A percentile compares a stretch with the other conserved stretches of the same genome.
Conservation (phyloP, 1,140 invertebrate genomes). For the Anadara kagoshimensis region DNA sequence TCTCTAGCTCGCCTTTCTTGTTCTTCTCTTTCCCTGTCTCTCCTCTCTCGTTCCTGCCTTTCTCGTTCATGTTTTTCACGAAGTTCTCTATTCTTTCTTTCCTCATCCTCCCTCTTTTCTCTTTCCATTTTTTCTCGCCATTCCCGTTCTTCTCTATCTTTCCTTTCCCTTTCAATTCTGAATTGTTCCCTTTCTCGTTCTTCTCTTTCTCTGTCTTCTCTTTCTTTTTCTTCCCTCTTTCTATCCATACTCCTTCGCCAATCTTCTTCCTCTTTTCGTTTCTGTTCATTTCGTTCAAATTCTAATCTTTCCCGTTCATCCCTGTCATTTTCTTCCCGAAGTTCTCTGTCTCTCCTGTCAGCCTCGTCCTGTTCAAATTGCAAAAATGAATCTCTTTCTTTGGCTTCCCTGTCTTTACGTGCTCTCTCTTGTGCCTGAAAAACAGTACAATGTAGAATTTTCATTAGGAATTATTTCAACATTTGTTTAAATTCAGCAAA, state of each 20-base stretch:
- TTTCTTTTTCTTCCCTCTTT: constrained; percentile 20
- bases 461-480: too few relatives aligned
- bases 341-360: not conserved
- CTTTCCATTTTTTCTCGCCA: constrained; percentile 24
- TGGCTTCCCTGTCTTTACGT: too few relatives aligned
- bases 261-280: too few relatives aligned
- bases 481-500: too few relatives aligned
- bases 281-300: too few relatives aligned
- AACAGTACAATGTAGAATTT: too few relatives aligned
- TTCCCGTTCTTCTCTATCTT: constrained; percentile 29
- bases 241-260: too few relatives aligned
- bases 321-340: constrained; percentile 23
- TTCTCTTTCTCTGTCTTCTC: constrained; percentile 33
- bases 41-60: constrained; percentile 24
- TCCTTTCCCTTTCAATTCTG: constrained; percentile 27
- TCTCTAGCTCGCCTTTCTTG: constrained; percentile 36
- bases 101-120: too few relatives aligned
- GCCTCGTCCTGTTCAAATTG: too few relatives aligned
- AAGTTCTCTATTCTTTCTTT: too few relatives aligned
- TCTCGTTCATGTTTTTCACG: not conserved
- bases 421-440: too few relatives aligned
- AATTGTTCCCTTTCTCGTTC: constrained; percentile 33
- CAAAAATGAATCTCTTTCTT: too few relatives aligned
- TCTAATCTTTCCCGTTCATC: constrained; percentile 23
- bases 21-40: constrained; percentile 37